Base-by-base conservation (phyloP, 1,140 invertebrate genomes). In the Drosophila lacteicornis region DNA sequence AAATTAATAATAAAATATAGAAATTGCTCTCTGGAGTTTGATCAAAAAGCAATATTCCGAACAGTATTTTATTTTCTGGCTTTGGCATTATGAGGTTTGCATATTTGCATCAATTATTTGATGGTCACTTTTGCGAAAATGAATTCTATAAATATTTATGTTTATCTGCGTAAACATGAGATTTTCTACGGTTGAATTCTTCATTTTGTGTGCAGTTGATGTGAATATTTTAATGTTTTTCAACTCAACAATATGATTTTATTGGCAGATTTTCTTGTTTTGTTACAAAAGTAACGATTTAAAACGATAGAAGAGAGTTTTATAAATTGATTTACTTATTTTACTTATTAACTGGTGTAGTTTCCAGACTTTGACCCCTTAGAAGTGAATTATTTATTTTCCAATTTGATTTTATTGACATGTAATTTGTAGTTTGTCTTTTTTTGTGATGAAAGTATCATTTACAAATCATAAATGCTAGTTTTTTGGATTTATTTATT, bases 81-180 rank as follows among this genome's bases (percentile, higher is more conserved):
- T n/a, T n/a, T n/a, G n/a, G n/a, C n/a, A n/a, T n/a, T n/a, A n/a
- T n/a, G n/a, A n/a, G n/a, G n/a, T n/a, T n/a, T n/a, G n/a, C n/a
- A n/a, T n/a, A n/a, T n/a, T n/a, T n/a, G n/a, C n/a, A n/a, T n/a
- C n/a, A n/a, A n/a, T n/a, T n/a, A n/a, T n/a, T n/a, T n/a, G n/a
- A n/a, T n/a, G n/a, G n/a, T n/a, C n/a, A n/a, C n/a, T n/a, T n/a
- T n/a, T n/a, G n/a, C n/a, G n/a, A n/a, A n/a, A n/a, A n/a, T n/a
- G n/a, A n/a, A n/a, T n/a, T n/a, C n/a, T n/a, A n/a, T n/a, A n/a
- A n/a, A n/a, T n/a, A n/a, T n/a, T n/a, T 70, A 57, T 71, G 42
- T 71, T 71, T 49, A 40, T 55, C 36, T 45, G 19, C 30, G 40
- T 46, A 70, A 70, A 68, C 36, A 55, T 45, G 22, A 49, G 67